Evolutionary conservation across 1,140 invertebrate species (phyloP), one percentile per base, ranked within the genome.

Genomic region (Harlomillsia oculata): DNA sequence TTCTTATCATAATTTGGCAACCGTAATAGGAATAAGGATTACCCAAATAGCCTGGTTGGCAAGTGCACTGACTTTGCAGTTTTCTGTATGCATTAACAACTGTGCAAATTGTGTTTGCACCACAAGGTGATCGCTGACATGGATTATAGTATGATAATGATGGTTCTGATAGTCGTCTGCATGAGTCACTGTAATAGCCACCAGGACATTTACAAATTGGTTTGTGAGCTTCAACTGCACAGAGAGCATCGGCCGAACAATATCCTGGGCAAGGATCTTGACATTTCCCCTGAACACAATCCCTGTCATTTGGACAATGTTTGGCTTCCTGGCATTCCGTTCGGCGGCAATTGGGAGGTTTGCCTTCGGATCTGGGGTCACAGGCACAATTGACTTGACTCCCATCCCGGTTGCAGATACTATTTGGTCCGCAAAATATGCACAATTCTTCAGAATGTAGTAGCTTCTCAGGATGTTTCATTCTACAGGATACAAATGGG

Each of bases 201-300:
- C 74, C 67, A 14, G 85, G 83, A 68, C 85, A 89, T 1, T 81
- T 81, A 66, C 89, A 92, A 6, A 86, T 71, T 1, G 85, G 79
- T 54, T 82, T 81, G 67, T 92, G 88, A 67, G 89, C 85, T 5
- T 87, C 76, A n/a, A 81, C 81, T 54, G 81, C 79, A 67, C 89
- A 94, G 14, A 91, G 72, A 2, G 89, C 85, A 70, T 92, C 92
- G 80, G 69, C 78, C 78, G 23, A 79, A 71, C 8, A 81, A 78
- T 61, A 72, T 11, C 44, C 14, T 29, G 58, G 51, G 32, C 67
- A 68, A 25, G 56, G 56, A 45, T 58, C 39, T 14, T 29, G 16
- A 45, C 56, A 58, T n/a, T 11, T 21, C 23, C 39, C 37, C 5
- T 45, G 9, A 18, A 39, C 9, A 11, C 56, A 58, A n/a, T n/a